A percentile compares a stretch with the other conserved stretches of the same genome.
Conservation (phyloP, 2,113 vertebrate genomes). For the Ceyx cyanopectus region DNA sequence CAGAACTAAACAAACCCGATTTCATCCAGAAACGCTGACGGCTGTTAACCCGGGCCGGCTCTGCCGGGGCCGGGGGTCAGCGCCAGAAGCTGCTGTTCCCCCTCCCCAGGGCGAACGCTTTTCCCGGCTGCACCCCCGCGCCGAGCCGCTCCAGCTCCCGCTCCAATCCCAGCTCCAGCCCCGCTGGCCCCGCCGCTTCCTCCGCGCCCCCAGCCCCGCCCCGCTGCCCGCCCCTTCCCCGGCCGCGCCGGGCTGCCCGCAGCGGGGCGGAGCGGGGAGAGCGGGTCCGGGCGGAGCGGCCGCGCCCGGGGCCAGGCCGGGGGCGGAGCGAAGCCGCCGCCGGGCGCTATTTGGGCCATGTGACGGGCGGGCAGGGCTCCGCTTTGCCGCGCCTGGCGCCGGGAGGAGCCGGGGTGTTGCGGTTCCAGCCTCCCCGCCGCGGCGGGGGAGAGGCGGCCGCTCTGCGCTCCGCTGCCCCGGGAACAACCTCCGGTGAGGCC, state of each 20-base stretch:
- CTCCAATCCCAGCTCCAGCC: no score
- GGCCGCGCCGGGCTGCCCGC: not conserved
- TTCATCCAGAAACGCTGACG: not conserved
- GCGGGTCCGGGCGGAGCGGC: not conserved
- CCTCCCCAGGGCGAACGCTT: accelerated
- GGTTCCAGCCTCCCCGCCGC: not conserved
- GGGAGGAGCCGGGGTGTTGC: not conserved
- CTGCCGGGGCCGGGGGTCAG: not conserved
- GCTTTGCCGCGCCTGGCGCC: not conserved
- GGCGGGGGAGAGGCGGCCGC: not conserved
- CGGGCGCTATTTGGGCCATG: conserved; percentile 82
- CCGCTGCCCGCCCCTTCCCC: not conserved
- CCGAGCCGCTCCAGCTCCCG: no score
- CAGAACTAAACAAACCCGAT: accelerated
- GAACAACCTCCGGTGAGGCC: not conserved
- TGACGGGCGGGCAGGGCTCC: conserved; percentile 51
- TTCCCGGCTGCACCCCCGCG: no score
- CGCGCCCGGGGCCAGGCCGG: not conserved
- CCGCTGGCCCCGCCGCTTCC: not conserved
- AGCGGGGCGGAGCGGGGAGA: not conserved
- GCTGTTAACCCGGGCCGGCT: not conserved
- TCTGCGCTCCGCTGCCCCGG: not conserved
- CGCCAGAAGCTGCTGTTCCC: not conserved
- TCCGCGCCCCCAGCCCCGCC: not conserved
- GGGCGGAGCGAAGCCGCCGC: conserved; percentile 73